These are phyloP conservation scores for Cheracebus regulus DNA, from an alignment of 2,797 vertebrate genomes.

Conservation along the genomic window DNA sequence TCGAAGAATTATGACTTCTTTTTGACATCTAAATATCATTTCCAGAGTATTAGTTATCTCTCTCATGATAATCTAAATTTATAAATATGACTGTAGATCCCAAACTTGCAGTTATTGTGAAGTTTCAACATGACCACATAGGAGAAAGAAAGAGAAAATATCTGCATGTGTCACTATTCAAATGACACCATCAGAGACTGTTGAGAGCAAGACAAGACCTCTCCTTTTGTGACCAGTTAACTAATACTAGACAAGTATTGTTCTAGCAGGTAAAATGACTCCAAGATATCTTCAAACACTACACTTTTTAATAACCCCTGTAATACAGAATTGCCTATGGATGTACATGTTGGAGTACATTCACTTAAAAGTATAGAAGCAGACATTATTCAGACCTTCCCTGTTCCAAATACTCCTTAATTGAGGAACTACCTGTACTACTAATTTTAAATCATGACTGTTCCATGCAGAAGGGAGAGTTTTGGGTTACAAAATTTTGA, in stretches of 20 bases:
- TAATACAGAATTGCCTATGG: background rate
- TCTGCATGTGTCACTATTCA: background rate
- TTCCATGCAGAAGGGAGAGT: background rate
- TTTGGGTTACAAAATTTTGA: background rate
- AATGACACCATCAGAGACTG: background rate
- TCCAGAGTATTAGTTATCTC: constrained; percentile 78
- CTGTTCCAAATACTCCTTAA: background rate
- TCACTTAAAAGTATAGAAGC: background rate
- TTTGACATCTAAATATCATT: constrained; percentile 69
- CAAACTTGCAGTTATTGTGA: constrained; percentile 39
- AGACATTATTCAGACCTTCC: background rate
- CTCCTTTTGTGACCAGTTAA: background rate
- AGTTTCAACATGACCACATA: background rate
- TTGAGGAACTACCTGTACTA: background rate
- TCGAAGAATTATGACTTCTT: constrained; percentile 82
- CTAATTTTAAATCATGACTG: background rate
- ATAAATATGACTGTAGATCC: constrained; percentile 79
- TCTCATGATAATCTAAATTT: constrained; percentile 73
- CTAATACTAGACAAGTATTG: background rate
- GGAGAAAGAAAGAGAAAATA: background rate
- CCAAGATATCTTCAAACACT: background rate
- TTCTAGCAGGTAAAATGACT: background rate
- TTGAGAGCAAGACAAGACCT: background rate
- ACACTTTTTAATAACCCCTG: background rate
- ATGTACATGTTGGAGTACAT: no score